Conservation (phyloP, 2,888 invertebrate genomes). For the Ophion obscuratus region DNA sequence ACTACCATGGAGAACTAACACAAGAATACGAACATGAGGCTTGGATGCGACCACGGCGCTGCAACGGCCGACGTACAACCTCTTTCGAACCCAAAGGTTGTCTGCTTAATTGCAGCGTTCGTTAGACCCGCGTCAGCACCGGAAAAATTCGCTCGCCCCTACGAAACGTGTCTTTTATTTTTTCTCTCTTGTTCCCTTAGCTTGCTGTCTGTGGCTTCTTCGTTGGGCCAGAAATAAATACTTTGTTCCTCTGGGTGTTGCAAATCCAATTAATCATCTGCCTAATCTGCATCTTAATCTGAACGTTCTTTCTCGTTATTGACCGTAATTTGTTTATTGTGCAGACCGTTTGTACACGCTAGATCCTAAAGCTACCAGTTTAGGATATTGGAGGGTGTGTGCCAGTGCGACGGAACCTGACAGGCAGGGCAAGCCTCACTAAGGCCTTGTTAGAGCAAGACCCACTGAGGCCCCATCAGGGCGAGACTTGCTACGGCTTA, state of each 20-base stretch:
- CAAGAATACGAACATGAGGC: conserved; percentile 22
- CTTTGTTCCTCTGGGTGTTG: conserved; percentile 22
- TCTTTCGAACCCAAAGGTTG: conserved; percentile 54
- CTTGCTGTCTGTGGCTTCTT: conserved; percentile 31
- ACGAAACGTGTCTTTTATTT: conserved; percentile 34
- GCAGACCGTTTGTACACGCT: background rate
- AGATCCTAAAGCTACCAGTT: too few relatives aligned
- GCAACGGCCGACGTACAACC: conserved; percentile 50
- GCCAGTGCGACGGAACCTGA: too few relatives aligned
- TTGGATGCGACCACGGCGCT: conserved; percentile 39
- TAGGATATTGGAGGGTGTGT: too few relatives aligned
- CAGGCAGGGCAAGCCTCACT: too few relatives aligned
- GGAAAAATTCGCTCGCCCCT: conserved; percentile 28
- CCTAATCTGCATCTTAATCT: background rate
- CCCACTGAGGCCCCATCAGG: too few relatives aligned
- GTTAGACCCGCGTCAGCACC: conserved; percentile 62
- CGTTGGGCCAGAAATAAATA: conserved; percentile 37
- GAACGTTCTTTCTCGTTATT: background rate
- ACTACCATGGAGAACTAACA: conserved; percentile 5
- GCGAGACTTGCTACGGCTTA: too few relatives aligned
- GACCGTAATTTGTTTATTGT: background rate
- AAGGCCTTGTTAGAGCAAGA: too few relatives aligned
- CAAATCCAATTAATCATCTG: conserved; percentile 27
- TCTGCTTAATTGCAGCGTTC: conserved; percentile 65
- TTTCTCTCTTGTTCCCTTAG: conserved; percentile 6